A percentile compares a stretch with the other conserved stretches of the same genome.
Evolutionary conservation across 2,797 vertebrate genomes (phyloP).

Genomic region (Phoebastria nigripes): DNA sequence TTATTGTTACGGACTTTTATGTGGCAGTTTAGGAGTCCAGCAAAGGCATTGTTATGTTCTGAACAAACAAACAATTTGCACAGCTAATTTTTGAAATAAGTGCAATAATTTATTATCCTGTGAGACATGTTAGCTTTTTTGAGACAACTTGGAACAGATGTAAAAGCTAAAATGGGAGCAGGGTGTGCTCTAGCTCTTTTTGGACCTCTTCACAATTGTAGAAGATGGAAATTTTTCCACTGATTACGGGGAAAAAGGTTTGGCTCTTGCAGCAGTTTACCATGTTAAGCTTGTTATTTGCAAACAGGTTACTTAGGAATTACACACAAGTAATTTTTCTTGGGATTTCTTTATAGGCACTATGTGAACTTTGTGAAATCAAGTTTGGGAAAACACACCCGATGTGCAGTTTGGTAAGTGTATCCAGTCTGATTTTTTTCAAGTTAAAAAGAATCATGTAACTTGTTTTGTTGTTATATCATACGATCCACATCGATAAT

Average conservation of each 20-base stretch:
- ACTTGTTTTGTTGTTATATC: background rate
- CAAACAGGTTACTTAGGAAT: background rate
- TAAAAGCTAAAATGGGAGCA: background rate
- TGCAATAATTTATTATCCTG: background rate
- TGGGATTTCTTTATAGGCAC: conserved; percentile 80
- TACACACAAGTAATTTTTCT: background rate
- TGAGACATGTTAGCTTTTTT: background rate
- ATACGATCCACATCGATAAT: accelerated
- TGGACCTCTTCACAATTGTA: background rate
- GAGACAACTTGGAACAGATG: background rate
- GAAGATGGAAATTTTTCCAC: background rate
- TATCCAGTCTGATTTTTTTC: background rate
- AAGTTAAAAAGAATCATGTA: background rate
- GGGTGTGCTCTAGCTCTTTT: background rate
- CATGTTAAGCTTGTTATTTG: background rate
- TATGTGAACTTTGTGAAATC: conserved; percentile 97
- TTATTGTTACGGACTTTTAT: background rate
- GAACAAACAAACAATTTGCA: background rate
- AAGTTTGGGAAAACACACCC: conserved; percentile 97
- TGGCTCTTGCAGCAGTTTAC: background rate
- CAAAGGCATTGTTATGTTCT: conserved; percentile 1
- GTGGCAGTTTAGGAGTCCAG: background rate
- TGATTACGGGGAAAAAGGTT: background rate
- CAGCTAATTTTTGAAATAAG: background rate
- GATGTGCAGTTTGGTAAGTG: conserved; percentile 90